Base-by-base conservation (phyloP, 2,888 invertebrate genomes). In the Chrysolina haemoptera region DNA sequence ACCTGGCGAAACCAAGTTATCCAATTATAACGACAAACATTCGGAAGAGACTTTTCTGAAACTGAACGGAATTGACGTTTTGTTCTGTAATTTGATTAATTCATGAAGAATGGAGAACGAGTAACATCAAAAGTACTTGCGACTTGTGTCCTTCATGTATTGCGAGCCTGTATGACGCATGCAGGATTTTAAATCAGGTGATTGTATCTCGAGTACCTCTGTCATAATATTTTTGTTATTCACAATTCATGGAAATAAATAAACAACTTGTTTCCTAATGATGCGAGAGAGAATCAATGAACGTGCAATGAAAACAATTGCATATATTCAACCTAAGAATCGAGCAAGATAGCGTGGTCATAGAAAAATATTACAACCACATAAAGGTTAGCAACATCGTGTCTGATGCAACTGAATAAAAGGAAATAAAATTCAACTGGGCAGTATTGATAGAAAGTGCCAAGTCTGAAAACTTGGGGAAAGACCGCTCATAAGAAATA, bases 81-180 rank as follows among this genome's bases (percentile, higher is more conserved):
- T 55, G 71, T 74, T 73, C 72, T 63, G 72, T 75, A 77, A 76
- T 80, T 80, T 78, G 77, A 79, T 80, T 80, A 75, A 80, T 80
- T 80, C 80, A 80, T 78, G 78, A 78, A 76, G 43, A 64, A 64
- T 59, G 27, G 18, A 50, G 48, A 50, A 18, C 18, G 18, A 16
- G 50, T 35, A 59, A 59, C 14, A n/a, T 53, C 3, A 20, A 22
- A 20, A 12, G 20, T 20, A 53, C 20, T 53, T 35, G 59, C 14
- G 35, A 14, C 9, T 12, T 2, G 14, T 35, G 35, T 59, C 22
- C 11, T 14, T n/a, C n/a, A 35, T 59, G 12, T 18, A 50, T 10
- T 10, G 18, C n/a, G 1, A 2, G 50, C 18, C 8, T 18, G 27
- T 59, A 14, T 6, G 59, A 59, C 27, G 59, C 16, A 27, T 4